Base-by-base conservation (phyloP, 2,797 vertebrate species). In the Neosalanx taihuensis region DNA sequence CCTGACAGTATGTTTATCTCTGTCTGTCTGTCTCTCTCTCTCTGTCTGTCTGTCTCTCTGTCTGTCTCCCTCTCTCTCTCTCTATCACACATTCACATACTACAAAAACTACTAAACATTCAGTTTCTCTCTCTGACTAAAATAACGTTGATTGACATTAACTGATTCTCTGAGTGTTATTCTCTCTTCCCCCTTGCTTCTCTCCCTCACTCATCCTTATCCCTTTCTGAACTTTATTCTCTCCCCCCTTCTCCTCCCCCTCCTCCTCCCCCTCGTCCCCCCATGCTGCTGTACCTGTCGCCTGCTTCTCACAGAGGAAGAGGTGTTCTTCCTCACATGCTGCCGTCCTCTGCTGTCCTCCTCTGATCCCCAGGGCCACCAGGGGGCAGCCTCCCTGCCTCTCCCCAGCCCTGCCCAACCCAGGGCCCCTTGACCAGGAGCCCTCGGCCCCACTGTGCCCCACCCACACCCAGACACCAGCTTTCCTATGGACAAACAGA, bases 271-370 rank as follows among this genome's bases (percentile, higher is more conserved):
- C 35, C 6, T 29, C n/a, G n/a, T 26, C 12, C 26, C 23, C 60
- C 31, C 17, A 41, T 10, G 23, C 18, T 12, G 41, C 69, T 70
- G 83, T 63, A 93, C 92, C 89, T 46, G 82, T 80, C 1, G 88
- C 63, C 18, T 78, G 30, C 69, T 81, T 91, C 64, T 88, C 85
- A 83, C 94, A 94, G 69, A 94, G 81, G 71, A 87, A 90, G 7
- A 0, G 66, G 51, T 86, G 68, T 20, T 6, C 46, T 61, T 73
- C 80, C 0, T 59, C 58, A 82, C 93, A 94, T 0, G 65, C 31
- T 33, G 69, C 67, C 10, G 53, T 82, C 69, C 79, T 91, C 89
- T 86, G 82, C 9, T n/a, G 68, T 64, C 81, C 85, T 66, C 81
- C 85, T 3, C 15, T 66, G 1, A 69, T 71, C 15, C 86, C 84